Percentiles rank a stretch among this genome's conserved stretches.
phyloP scores from a whole-genome alignment of 2,888 invertebrate genomes.

The Sepioteuthis lessoniana region DNA sequence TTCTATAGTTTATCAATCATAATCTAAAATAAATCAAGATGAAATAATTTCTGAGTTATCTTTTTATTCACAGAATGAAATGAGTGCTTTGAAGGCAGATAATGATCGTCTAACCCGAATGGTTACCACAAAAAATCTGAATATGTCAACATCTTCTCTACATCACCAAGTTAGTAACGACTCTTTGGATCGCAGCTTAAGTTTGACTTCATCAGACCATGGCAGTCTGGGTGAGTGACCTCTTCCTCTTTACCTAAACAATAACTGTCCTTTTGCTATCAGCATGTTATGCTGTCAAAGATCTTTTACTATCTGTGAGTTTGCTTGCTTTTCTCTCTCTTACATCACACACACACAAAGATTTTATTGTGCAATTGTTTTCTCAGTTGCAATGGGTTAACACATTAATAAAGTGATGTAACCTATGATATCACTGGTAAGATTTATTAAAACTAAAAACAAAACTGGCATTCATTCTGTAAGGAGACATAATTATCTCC shows the following conservation, averaged over 20 bases:
- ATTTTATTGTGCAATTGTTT: too few species aligned
- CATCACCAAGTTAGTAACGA: slow-evolving; percentile 68
- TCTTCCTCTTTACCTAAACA: neutral
- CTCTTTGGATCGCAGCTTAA: slow-evolving; percentile 67
- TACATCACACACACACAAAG: neutral
- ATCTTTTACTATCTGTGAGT: neutral
- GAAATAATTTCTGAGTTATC: neutral
- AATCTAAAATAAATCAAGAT: neutral
- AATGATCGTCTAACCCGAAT: slow-evolving; percentile 93
- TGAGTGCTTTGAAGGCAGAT: slow-evolving; percentile 96
- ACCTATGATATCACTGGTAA: too few species aligned
- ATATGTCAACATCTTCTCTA: slow-evolving; percentile 65
- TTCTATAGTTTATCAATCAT: neutral
- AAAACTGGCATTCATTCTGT: too few species aligned
- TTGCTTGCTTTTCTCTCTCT: neutral
- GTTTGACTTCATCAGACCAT: slow-evolving; percentile 64
- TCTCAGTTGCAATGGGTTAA: too few species aligned
- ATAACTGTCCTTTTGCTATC: neutral
- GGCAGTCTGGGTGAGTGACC: slow-evolving; percentile 66
- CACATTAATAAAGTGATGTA: too few species aligned
- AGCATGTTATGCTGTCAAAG: neutral
- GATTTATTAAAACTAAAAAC: too few species aligned
- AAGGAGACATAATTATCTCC: too few species aligned
- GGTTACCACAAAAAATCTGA: slow-evolving; percentile 77
- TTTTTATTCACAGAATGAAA: slow-evolving; percentile 84